Percentiles rank a stretch among this genome's conserved stretches.
These are phyloP conservation scores for Agrotis clavis DNA, from an alignment of 2,888 invertebrate genomes.

Conservation along the genomic window DNA sequence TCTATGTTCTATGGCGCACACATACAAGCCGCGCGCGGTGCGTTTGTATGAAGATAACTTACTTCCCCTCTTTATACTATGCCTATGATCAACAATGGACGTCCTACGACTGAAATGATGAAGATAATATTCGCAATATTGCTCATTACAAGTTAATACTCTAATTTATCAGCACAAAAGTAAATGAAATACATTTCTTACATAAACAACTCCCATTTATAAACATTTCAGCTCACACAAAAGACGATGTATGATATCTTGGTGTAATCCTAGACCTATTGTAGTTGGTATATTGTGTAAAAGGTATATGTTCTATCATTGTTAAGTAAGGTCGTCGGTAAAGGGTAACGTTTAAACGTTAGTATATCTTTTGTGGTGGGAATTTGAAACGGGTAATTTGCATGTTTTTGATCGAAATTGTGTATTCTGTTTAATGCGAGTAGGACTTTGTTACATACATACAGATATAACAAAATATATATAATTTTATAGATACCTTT, in stretches of 20 bases:
- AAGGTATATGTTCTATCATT: conserved; percentile 14
- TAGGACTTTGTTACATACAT: too few species aligned
- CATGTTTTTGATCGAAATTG: conserved; percentile 27
- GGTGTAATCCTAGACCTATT: conserved; percentile 44
- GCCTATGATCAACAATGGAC: too few species aligned
- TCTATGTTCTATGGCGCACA: too few species aligned
- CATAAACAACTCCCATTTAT: conserved; percentile 13
- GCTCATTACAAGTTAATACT: too few species aligned
- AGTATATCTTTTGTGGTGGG: conserved; percentile 15
- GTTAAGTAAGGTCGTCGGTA: not conserved
- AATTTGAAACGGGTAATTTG: conserved; percentile 31
- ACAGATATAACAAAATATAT: not conserved
- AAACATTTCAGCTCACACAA: conserved; percentile 8
- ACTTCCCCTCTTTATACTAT: too few species aligned
- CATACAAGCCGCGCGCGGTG: too few species aligned
- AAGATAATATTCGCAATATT: too few species aligned
- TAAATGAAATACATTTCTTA: conserved; percentile 7
- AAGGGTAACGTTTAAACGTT: not conserved
- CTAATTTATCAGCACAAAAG: not conserved
- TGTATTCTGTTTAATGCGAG: not conserved
- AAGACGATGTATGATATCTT: conserved; percentile 33
- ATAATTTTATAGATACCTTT: too few species aligned
- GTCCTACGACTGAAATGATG: too few species aligned
- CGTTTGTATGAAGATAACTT: too few species aligned
- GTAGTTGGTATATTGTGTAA: conserved; percentile 14